Conservation (phyloP, 1,140 invertebrate species). For the Drosophila micromelanica region DNA sequence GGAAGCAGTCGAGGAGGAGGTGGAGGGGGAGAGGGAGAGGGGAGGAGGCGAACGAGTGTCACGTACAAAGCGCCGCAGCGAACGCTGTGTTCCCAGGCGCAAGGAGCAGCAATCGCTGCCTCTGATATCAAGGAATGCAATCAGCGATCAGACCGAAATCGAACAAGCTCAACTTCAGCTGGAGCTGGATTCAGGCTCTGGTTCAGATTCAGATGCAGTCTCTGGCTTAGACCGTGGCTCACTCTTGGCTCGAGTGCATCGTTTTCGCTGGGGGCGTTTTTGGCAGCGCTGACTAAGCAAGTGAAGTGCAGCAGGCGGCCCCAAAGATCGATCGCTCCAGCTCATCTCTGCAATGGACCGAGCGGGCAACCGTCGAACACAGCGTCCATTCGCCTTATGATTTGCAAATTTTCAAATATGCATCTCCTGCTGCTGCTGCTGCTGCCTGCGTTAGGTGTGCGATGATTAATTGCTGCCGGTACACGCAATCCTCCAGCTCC, state of each 20-base stretch:
- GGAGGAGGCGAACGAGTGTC: slow-evolving; percentile 58
- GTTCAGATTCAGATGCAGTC: neutral
- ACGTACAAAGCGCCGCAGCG: slow-evolving; percentile 63
- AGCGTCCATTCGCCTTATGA: slow-evolving; percentile 64
- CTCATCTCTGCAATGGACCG: neutral
- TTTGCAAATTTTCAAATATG: slow-evolving; percentile 83
- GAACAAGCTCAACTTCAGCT: slow-evolving; percentile 42
- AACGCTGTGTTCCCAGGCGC: slow-evolving; percentile 67
- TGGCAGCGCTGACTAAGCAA: slow-evolving; percentile 73
- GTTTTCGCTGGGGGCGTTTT: slow-evolving; percentile 67
- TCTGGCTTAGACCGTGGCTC: slow-evolving; percentile 7
- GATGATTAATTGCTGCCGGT: slow-evolving; percentile 80
- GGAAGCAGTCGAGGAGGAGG: slow-evolving; percentile 20
- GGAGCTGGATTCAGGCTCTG: slow-evolving; percentile 6
- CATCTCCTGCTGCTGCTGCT: slow-evolving; percentile 66
- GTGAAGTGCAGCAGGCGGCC: slow-evolving; percentile 40
- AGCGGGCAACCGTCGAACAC: slow-evolving; percentile 7
- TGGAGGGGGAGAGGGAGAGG: slow-evolving; percentile 1
- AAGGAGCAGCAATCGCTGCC: slow-evolving; percentile 47
- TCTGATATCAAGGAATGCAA: slow-evolving; percentile 71
- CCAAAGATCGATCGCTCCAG: slow-evolving; percentile 41
- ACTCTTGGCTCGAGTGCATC: slow-evolving; percentile 32
- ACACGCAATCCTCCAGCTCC: slow-evolving; percentile 61
- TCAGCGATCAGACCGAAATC: slow-evolving; percentile 71
- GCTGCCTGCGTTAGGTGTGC: slow-evolving; percentile 66